These are phyloP conservation scores for Dromococcyx pavoninus DNA, from an alignment of 2,797 vertebrate genomes.

Conservation along the genomic window DNA sequence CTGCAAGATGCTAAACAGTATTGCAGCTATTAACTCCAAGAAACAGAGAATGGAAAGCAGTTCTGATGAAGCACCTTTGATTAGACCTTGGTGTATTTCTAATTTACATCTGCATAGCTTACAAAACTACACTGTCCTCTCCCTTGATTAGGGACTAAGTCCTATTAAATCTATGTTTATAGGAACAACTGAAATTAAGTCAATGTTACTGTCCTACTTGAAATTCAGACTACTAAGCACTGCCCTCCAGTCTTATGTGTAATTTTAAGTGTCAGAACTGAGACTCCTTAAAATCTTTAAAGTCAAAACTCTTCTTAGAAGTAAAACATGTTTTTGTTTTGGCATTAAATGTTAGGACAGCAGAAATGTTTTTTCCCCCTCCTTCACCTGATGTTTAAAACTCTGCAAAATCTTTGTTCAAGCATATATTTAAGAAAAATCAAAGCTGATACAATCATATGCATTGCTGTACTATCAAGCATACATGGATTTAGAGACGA, in stretches of 20 bases:
- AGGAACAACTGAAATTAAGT: not conserved
- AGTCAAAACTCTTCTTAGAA: not conserved
- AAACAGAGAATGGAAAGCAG: not conserved
- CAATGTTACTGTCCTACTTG: conserved; percentile 3
- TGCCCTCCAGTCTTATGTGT: not conserved
- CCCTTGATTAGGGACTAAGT: not conserved
- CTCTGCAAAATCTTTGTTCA: not conserved
- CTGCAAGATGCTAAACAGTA: not conserved
- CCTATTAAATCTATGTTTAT: not conserved
- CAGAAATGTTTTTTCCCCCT: not conserved
- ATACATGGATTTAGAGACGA: not conserved
- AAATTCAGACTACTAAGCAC: not conserved
- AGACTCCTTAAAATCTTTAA: not conserved
- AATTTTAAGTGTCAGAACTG: not conserved
- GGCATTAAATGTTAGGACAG: not conserved
- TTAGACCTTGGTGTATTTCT: not conserved
- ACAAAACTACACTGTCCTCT: not conserved
- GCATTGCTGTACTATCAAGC: not conserved
- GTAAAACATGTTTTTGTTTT: not conserved
- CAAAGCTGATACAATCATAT: not conserved
- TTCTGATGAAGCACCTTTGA: not conserved
- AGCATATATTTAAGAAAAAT: not conserved
- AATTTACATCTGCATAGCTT: not conserved
- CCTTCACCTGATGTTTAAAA: not conserved
- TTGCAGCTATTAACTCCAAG: not conserved